Base-by-base conservation (phyloP, 1,140 invertebrate genomes). In the Drosophila nannoptera region DNA sequence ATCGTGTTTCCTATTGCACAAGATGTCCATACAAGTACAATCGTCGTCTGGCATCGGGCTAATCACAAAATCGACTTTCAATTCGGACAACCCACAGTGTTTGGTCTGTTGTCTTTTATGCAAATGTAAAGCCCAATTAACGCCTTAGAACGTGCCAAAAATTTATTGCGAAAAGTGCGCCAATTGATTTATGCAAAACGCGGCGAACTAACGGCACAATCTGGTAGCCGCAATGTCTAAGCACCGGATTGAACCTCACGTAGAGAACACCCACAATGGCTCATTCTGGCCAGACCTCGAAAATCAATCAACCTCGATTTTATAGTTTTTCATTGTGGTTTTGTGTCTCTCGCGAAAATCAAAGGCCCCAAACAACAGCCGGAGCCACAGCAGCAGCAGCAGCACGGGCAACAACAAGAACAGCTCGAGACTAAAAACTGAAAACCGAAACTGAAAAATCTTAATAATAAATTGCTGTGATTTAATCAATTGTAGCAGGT, bases 401-500 rank as follows among this genome's bases (percentile, higher is more conserved):
- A n/a, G n/a, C n/a, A n/a, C n/a, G n/a, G n/a, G n/a, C n/a, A n/a
- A n/a, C n/a, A n/a, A n/a, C n/a, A n/a, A n/a, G n/a, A n/a, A n/a
- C n/a, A n/a, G n/a, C n/a, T n/a, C n/a, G n/a, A n/a, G n/a, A n/a
- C n/a, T n/a, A 29, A 8, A 36, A 16, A 40, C 11, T 36, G 16
- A 45, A 48, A 40, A n/a, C 29, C 5, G 36, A 36, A 46, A 42
- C 53, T 31, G 42, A 43, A 48, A 64, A 74, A 50, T 77, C 60
- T 74, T 60, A 80, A 76, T 84, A 84, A 80, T 86, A 83, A 84
- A 86, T 84, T 77, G 81, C 76, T 49, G 63, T 68, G 80, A 84
- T 86, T 80, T 84, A 80, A 86, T 84, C 81, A 84, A 84, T 86
- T 84, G 73, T 86, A 83, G 80, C 80, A 84, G 80, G 80, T 84